phyloP scores from a whole-genome alignment of 2,113 vertebrate species.

The Perca fluviatilis region DNA sequence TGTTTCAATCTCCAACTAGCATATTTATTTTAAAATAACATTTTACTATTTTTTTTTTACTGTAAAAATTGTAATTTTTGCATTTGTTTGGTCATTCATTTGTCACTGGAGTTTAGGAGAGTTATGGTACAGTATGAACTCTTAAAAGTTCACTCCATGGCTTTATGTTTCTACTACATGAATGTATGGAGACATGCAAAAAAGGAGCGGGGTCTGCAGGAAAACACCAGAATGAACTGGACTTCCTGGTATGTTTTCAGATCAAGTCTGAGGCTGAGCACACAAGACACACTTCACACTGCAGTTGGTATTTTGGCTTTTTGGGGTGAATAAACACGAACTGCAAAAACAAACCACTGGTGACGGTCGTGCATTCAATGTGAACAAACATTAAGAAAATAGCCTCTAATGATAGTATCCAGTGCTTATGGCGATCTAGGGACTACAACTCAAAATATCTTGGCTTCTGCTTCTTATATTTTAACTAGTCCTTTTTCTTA shows the following conservation, averaged over 20 bases:
- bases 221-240: neutral
- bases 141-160: neutral
- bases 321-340: neutral
- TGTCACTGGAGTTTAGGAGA: constrained; percentile 1
- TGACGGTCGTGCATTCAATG: neutral
- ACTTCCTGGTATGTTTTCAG: neutral
- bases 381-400: neutral
- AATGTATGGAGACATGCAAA: neutral
- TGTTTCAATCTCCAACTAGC: constrained; percentile 7
- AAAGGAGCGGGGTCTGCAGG: neutral
- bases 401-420: neutral
- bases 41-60: too few relatives aligned
- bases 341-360: neutral
- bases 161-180: neutral
- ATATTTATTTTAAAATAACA: constrained; percentile 2
- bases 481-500: too few relatives aligned
- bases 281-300: neutral
- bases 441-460: neutral
- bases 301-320: constrained; percentile 3
- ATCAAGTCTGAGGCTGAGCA: neutral
- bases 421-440: neutral
- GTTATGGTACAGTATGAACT: neutral
- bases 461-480: neutral
- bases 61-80: neutral
- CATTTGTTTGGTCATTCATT: constrained; percentile 2